Percentiles rank a stretch among this genome's conserved stretches.
phyloP scores from a whole-genome alignment of 2,888 invertebrate species.

The Biston betularia region DNA sequence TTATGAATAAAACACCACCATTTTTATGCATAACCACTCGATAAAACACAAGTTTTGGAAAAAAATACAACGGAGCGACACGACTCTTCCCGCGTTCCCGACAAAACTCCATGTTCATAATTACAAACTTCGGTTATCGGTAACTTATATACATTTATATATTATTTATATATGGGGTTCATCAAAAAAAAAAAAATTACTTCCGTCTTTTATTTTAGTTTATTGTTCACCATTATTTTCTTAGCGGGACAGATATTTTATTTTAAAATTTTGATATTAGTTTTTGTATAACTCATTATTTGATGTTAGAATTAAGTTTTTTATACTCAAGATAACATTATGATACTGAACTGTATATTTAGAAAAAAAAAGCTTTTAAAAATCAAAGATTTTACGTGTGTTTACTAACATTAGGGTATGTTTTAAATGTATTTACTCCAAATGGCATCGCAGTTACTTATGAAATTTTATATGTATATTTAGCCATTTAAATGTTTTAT shows the following conservation, averaged over 20 bases:
- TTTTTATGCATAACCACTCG: too few relatives aligned
- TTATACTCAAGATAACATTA: constrained; percentile 46
- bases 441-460: constrained; percentile 74
- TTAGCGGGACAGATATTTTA: background rate
- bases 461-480: constrained; percentile 71
- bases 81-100: too few relatives aligned
- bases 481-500: constrained; percentile 59
- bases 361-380: constrained; percentile 47
- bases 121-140: too few relatives aligned
- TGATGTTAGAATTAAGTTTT: constrained; percentile 36
- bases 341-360: constrained; percentile 67
- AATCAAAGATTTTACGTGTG: constrained; percentile 39
- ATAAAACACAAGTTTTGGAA: too few relatives aligned
- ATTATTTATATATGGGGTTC: too few relatives aligned
- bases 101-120: too few relatives aligned
- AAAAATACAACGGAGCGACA: too few relatives aligned
- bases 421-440: constrained; percentile 56
- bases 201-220: background rate
- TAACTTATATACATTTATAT: too few relatives aligned
- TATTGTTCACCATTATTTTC: background rate
- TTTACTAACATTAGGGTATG: constrained; percentile 43
- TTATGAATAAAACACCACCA: too few relatives aligned
- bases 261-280: background rate
- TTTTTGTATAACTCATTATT: background rate
- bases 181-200: too few relatives aligned